Evolutionary conservation across 2,888 invertebrate genomes (phyloP), one percentile per base, ranked within the genome.

Genomic region (Drosophila lacicola): DNA sequence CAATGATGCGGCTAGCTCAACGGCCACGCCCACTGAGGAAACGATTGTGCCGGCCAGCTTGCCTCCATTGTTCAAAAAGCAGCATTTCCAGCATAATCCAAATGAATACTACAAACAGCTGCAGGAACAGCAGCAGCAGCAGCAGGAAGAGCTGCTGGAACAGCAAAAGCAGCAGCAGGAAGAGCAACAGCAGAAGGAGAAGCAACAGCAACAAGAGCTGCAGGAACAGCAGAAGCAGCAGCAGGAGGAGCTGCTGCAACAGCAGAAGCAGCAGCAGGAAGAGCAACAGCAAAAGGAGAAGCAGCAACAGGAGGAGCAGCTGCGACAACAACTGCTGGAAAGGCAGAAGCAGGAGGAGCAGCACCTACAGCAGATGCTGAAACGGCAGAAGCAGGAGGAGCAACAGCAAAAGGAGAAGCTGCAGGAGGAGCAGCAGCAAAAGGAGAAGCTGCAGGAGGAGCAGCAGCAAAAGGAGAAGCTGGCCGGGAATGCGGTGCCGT

Each of bases 31-130:
- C 13, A 14, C 29, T 4, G 45, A 25, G 8, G 56, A 64, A 17
- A 3, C 49, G 5, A 10, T 37, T 9, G 19, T 25, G n/a, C 39
- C 72, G 0, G 19, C 61, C n/a, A 72, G 45, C 21, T 51, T 85
- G 53, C 74, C 88, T 25, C 70, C 80, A 3, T 61, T 84, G 6
- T 82, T 88, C 4, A 71, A 75, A 6, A 71, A 84, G 34, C 57
- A 70, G 14, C 64, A 78, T 44, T 66, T 70, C 34, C 45, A 29
- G 29, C 29, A 62, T 11, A 50, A 82, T 50, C 87, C 84, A 9
- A 83, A 82, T 50, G 75, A 82, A 17, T 79, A 71, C 45, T 76
- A 82, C 34, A 85, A 74, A 14, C 36, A 78, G 10, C 41, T 87
- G 60, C 80, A 80, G 36, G 66, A 77, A 33, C 66, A 85, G 33